Percentiles rank a stretch among this genome's conserved stretches.
These are phyloP conservation scores for Linnaemya vulpina DNA, from an alignment of 2,888 invertebrate genomes.

Conservation along the genomic window DNA sequence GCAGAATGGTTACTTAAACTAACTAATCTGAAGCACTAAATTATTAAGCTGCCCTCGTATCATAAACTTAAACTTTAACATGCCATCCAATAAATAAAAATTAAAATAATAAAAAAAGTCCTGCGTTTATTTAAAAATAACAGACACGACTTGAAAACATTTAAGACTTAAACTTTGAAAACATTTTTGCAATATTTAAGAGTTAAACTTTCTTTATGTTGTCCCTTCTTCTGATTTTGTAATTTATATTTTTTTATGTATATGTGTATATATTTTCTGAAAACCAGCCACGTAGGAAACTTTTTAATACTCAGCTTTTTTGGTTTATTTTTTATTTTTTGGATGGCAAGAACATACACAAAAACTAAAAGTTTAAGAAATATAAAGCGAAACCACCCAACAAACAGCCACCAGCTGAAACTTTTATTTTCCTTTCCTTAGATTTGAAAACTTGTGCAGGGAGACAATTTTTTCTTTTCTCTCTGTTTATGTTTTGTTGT, in stretches of 20 bases:
- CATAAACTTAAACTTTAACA: not conserved
- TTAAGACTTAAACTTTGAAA: not conserved
- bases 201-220: not conserved
- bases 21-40: too few species aligned
- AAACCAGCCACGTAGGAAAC: slow-evolving; percentile 21
- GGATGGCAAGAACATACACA: not conserved
- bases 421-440: not conserved
- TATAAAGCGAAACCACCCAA: not conserved
- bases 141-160: not conserved
- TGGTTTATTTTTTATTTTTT: not conserved
- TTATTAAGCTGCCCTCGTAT: not conserved
- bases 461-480: not conserved
- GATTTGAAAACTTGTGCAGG: not conserved
- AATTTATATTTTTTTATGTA: not conserved
- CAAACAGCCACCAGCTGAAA: slow-evolving; percentile 6
- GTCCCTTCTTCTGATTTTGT: not conserved
- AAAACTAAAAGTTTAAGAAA: not conserved
- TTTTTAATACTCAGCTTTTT: not conserved
- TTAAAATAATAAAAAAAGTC: not conserved
- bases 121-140: not conserved
- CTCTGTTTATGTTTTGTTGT: not conserved
- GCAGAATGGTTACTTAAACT: too few species aligned
- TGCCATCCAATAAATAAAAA: not conserved
- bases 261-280: not conserved
- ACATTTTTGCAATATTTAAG: not conserved